Evolutionary conservation across 1,140 invertebrate species (phyloP), one percentile per base, ranked within the genome.

Genomic region (Globodera rostochiensis): DNA sequence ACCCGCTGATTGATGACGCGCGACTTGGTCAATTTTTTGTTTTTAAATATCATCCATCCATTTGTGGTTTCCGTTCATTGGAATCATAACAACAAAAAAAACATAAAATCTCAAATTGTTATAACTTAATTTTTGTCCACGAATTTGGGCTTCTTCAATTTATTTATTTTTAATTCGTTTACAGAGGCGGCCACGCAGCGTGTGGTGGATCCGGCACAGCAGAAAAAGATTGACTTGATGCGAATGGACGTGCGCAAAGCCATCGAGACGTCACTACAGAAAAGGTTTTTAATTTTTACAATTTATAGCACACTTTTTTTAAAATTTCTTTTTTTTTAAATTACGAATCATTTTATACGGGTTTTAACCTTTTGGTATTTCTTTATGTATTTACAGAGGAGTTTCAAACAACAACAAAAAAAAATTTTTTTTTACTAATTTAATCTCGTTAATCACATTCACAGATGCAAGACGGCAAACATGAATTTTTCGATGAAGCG

Each of bases 401-500:
- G 1, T 36, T 36, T 36, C 36, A 36, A 36, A 25, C 25, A 25
- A n/a, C n/a, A 36, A 36, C 1, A 36, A 36, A 49, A 47, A 50
- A 19, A 19, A 66, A 9, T 21, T 75, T 75, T 49, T 46, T 13
- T 66, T 67, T 75, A 7, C 60, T 49, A 15, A 66, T 19, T 46
- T 13, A 21, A 13, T 75, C 7, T 50, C 6, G 15, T 46, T 36
- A 45, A 8, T 13, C 13, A 13, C 25, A 8, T 25, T 50, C 19
- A 57, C 60, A 77, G 77, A 47, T 66, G 64, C 8, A 78, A 78
- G 9, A 19, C 57, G 0, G 53, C 64, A 45, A 78, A 69, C 19
- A 78, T 78, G 77, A 50, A 13, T 21, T 78, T 78, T n/a, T 78
- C 77, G 11, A 49, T 78, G 50, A 78, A 78, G 66, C 77, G 77